phyloP scores from a whole-genome alignment of 2,888 invertebrate species.

The Parelbella ahira region DNA sequence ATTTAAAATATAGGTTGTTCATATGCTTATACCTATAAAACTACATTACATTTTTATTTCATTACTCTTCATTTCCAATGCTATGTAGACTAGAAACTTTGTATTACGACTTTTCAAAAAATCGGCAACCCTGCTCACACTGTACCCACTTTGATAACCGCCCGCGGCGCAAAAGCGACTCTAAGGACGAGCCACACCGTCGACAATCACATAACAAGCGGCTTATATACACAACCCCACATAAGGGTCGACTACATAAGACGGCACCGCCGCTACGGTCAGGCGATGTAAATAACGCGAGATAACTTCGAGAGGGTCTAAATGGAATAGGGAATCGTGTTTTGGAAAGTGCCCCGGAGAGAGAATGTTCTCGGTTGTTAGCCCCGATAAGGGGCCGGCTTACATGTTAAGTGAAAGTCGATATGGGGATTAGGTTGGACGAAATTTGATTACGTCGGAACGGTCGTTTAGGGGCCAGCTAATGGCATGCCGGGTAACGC shows the following conservation, averaged over 20 bases:
- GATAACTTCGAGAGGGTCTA: conserved; percentile 77
- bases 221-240: conserved; percentile 59
- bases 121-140: conserved; percentile 13
- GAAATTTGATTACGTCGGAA: conserved; percentile 61
- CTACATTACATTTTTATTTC: too few relatives aligned
- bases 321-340: conserved; percentile 78
- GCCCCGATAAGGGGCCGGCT: conserved; percentile 46
- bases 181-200: conserved; percentile 49
- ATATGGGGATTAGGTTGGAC: conserved; percentile 61
- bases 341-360: conserved; percentile 75
- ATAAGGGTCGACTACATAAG: conserved; percentile 74
- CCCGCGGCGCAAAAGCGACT: conserved; percentile 48
- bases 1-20: too few relatives aligned
- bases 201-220: conserved; percentile 50
- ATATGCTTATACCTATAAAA: too few relatives aligned
- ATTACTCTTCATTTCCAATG: too few relatives aligned
- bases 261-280: conserved; percentile 77
- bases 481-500: neutral
- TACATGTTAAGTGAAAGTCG: conserved; percentile 69
- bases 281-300: conserved; percentile 79
- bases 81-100: too few relatives aligned
- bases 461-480: conserved; percentile 8
- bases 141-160: conserved; percentile 37
- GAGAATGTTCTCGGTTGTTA: conserved; percentile 71
- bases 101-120: too few relatives aligned